phyloP scores from a whole-genome alignment of 2,113 vertebrate species.

The Alces alces region DNA sequence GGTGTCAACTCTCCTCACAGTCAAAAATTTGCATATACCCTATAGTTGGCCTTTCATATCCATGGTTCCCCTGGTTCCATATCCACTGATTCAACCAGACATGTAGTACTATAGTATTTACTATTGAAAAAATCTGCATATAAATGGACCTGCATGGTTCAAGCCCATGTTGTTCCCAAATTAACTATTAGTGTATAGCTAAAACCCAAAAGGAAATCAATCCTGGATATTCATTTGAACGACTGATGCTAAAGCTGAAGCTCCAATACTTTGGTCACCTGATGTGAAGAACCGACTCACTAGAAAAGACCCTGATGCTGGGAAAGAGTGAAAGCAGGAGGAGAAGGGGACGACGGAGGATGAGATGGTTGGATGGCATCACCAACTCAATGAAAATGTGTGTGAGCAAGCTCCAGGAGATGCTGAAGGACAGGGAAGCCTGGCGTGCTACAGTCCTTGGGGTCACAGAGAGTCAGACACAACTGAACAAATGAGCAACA shows the following conservation, averaged over 20 bases:
- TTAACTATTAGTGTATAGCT: background rate
- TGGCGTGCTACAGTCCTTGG: background rate
- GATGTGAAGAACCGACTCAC: background rate
- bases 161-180: background rate
- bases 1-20: background rate
- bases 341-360: fast-evolving
- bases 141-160: background rate
- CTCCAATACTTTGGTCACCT: background rate
- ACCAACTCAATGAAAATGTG: fast-evolving
- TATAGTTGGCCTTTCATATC: background rate
- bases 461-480: background rate
- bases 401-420: background rate
- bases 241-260: background rate
- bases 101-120: background rate
- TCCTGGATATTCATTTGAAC: background rate
- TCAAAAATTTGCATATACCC: background rate
- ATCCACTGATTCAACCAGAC: background rate
- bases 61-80: background rate
- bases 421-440: background rate
- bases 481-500: background rate
- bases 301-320: background rate
- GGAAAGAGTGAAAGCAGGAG: background rate
- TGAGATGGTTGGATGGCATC: background rate
- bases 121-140: background rate
- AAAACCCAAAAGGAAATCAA: background rate